Conservation (phyloP, 2,113 vertebrate species). For the Pungitius pungitius region DNA sequence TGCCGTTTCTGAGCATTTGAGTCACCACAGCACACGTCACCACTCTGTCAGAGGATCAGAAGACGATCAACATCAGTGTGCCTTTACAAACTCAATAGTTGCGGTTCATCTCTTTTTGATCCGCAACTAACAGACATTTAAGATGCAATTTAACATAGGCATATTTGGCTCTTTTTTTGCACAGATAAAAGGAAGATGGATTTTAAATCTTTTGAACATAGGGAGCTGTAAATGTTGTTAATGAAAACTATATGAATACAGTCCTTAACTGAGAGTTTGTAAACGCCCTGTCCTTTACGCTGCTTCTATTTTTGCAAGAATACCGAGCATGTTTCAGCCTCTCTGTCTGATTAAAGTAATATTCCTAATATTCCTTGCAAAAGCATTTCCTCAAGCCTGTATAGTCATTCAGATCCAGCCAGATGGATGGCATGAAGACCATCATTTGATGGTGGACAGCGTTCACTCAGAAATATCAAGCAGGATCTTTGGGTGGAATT, state of each 20-base stretch:
- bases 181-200: background rate
- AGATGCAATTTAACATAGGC: background rate
- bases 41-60: background rate
- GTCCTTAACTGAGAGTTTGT: no score
- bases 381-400: background rate
- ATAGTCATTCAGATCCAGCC: background rate
- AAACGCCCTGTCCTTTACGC: no score
- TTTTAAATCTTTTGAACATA: background rate
- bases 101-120: background rate
- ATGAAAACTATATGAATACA: no score
- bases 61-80: background rate
- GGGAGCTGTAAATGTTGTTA: no score
- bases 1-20: background rate
- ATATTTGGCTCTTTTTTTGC: no score
- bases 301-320: background rate
- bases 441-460: slow-evolving; percentile 1
- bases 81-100: background rate
- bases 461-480: background rate
- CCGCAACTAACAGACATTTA: background rate
- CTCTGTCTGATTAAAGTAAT: background rate
- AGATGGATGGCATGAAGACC: background rate
- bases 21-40: background rate
- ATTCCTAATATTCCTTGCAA: background rate
- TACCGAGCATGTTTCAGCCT: background rate
- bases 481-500: background rate